A percentile compares a stretch with the other conserved stretches of the same genome.
Conservation (phyloP, 2,888 invertebrate genomes). For the Himalopsyche anomala region DNA sequence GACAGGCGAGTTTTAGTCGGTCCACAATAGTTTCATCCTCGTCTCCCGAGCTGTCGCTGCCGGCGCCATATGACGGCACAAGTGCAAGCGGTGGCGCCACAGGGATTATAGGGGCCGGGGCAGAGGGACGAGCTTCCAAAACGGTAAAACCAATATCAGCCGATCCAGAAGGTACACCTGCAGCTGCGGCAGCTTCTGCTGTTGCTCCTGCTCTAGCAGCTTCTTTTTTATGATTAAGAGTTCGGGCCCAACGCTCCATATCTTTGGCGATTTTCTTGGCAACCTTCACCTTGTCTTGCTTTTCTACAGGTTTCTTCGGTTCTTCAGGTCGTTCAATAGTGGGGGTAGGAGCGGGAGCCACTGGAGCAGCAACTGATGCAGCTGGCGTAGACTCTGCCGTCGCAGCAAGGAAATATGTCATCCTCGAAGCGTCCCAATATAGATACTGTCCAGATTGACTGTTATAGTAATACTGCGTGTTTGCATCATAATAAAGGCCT, state of each 20-base stretch:
- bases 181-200: slow-evolving; percentile 71
- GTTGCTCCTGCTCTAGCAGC: slow-evolving; percentile 74
- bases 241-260: slow-evolving; percentile 94
- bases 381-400: slow-evolving; percentile 68
- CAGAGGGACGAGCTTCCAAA: slow-evolving; percentile 76
- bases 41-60: slow-evolving; percentile 80
- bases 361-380: slow-evolving; percentile 68
- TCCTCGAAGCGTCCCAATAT: slow-evolving; percentile 92
- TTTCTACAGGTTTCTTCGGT: slow-evolving; percentile 84
- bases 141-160: slow-evolving; percentile 97
- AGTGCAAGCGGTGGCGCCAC: slow-evolving; percentile 73
- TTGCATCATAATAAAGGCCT: slow-evolving; percentile 96
- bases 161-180: slow-evolving; percentile 81
- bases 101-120: slow-evolving; percentile 72
- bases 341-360: slow-evolving; percentile 45
- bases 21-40: slow-evolving; percentile 90
- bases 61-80: slow-evolving; percentile 88
- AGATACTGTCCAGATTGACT: slow-evolving; percentile 92
- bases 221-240: slow-evolving; percentile 97
- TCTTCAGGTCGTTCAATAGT: slow-evolving; percentile 72
- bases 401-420: slow-evolving; percentile 79
- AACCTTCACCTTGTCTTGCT: slow-evolving; percentile 96
- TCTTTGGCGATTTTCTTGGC: slow-evolving; percentile 98
- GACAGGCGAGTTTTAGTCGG: slow-evolving; percentile 92
- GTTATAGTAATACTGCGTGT: slow-evolving; percentile 97